A percentile compares a stretch with the other conserved stretches of the same genome.
Evolutionary conservation across 2,888 invertebrate species (phyloP).

Genomic region (Allygus modestus): DNA sequence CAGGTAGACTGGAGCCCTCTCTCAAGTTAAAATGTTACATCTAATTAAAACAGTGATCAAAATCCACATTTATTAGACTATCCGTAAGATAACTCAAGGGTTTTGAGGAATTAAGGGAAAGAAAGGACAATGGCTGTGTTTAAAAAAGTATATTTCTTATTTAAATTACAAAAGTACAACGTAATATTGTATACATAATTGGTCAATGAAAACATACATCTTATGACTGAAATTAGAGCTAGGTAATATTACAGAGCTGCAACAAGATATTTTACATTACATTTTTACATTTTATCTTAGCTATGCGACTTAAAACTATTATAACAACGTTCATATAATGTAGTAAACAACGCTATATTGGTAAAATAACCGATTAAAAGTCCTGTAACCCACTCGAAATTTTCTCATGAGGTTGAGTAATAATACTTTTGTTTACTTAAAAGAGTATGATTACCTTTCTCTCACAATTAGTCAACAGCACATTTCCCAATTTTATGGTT

Average conservation of each 20-base stretch:
- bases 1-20: too few species aligned
- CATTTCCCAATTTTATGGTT: background rate
- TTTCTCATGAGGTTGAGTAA: conserved; percentile 6
- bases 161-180: conserved; percentile 57
- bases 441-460: conserved; percentile 9
- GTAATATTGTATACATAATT: conserved; percentile 54
- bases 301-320: conserved; percentile 50
- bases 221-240: conserved; percentile 56
- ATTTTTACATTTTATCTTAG: conserved; percentile 53
- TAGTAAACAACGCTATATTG: conserved; percentile 46
- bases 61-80: too few species aligned
- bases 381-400: background rate
- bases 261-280: conserved; percentile 52
- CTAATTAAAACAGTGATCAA: too few species aligned
- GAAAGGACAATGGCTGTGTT: background rate
- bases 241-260: conserved; percentile 51
- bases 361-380: conserved; percentile 26
- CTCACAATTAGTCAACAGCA: background rate
- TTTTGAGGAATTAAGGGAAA: background rate
- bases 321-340: conserved; percentile 49
- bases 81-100: too few species aligned
- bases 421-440: conserved; percentile 35
- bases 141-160: conserved; percentile 41
- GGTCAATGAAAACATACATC: conserved; percentile 26
- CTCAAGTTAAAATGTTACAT: too few species aligned